A percentile compares a stretch with the other conserved stretches of the same genome.
These are phyloP conservation scores for Zaprionus lachaisei DNA, from an alignment of 1,140 invertebrate species.

Conservation along the genomic window DNA sequence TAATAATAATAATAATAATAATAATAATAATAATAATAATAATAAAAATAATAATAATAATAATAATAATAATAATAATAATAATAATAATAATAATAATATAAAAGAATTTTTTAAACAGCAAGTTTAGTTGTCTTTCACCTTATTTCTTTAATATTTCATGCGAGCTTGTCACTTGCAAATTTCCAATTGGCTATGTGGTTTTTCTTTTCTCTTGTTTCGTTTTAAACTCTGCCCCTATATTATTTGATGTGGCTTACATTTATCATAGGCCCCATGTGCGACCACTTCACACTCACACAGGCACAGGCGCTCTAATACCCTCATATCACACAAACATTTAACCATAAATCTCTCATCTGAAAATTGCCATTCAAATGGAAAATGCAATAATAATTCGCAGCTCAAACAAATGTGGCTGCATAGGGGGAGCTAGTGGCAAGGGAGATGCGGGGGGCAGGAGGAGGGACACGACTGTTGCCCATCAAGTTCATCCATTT, in stretches of 20 bases:
- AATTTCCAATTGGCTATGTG: constrained; percentile 7
- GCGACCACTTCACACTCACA: constrained; percentile 25
- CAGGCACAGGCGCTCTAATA: constrained; percentile 22
- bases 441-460: background rate
- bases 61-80: background rate
- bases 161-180: background rate
- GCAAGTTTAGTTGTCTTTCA: background rate
- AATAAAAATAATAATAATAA: background rate
- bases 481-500: constrained; percentile 37
- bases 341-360: constrained; percentile 36
- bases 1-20: no score
- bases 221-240: constrained; percentile 48
- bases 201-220: constrained; percentile 5
- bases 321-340: constrained; percentile 8
- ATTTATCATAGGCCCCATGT: constrained; percentile 70
- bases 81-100: background rate
- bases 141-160: background rate
- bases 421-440: no score
- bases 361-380: constrained; percentile 49
- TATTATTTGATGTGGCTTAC: constrained; percentile 58
- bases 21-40: background rate
- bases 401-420: constrained; percentile 55
- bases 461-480: background rate
- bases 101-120: background rate
- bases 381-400: constrained; percentile 72